phyloP scores from a whole-genome alignment of 1,140 invertebrate genomes.

The Glossosoma conforme region DNA sequence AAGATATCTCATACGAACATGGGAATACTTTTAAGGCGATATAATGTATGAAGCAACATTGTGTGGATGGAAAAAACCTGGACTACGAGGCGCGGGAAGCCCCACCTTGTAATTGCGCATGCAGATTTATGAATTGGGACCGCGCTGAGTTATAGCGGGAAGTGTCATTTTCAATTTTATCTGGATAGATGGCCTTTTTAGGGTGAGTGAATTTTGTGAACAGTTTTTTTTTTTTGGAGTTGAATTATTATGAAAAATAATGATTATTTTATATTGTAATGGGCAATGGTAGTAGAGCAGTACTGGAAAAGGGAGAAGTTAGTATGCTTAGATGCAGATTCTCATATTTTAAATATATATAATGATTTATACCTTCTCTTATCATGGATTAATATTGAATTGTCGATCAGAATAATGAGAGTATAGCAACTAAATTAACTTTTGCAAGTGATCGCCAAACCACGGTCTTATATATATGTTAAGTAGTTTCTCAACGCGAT shows the following conservation, averaged over 20 bases:
- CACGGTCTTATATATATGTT: too few species aligned
- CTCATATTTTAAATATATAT: too few species aligned
- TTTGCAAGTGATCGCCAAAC: too few species aligned
- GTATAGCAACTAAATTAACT: too few species aligned
- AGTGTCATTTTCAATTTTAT: conserved; percentile 26
- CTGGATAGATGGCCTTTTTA: conserved; percentile 16
- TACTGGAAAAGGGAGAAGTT: too few species aligned
- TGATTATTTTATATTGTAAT: too few species aligned
- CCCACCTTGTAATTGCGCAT: conserved; percentile 16
- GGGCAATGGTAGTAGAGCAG: too few species aligned
- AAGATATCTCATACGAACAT: conserved; percentile 29
- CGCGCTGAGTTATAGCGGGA: conserved; percentile 12
- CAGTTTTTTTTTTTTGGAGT: conserved; percentile 7
- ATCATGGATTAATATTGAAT: too few species aligned
- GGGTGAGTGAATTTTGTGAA: conserved; percentile 5
- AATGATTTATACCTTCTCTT: too few species aligned
- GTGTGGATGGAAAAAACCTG: conserved; percentile 7
- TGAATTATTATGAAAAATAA: conserved; percentile 9
- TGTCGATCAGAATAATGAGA: too few species aligned
- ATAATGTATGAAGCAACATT: conserved; percentile 28
- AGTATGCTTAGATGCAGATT: too few species aligned
- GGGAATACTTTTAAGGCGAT: conserved; percentile 32
- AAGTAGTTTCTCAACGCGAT: too few species aligned
- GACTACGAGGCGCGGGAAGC: conserved; percentile 3
- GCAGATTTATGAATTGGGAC: conserved; percentile 30